A percentile compares a stretch with the other conserved stretches of the same genome.
These are phyloP conservation scores for Vulpes lagopus DNA, from an alignment of 2,113 vertebrate species.

Conservation along the genomic window DNA sequence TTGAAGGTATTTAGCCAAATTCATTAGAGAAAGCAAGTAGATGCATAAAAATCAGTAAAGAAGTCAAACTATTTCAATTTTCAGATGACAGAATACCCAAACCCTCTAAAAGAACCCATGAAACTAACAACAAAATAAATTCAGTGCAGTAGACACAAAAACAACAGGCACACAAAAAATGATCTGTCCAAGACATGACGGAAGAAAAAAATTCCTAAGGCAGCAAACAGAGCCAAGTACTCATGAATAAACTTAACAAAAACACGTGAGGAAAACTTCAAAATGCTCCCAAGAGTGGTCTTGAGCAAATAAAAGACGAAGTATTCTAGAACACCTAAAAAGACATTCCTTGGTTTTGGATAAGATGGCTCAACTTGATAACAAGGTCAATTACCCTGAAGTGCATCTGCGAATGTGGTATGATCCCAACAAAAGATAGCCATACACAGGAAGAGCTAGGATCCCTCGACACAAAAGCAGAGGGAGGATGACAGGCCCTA, in stretches of 20 bases:
- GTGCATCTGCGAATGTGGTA: neutral
- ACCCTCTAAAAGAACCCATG: neutral
- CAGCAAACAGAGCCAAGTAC: neutral
- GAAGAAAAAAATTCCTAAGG: neutral
- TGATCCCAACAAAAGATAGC: neutral
- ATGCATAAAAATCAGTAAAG: neutral
- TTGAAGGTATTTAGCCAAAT: conserved; percentile 2
- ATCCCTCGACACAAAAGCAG: neutral
- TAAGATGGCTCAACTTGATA: neutral
- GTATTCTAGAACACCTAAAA: neutral
- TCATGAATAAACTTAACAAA: neutral
- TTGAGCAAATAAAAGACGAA: neutral
- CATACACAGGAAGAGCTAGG: neutral
- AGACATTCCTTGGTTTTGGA: neutral
- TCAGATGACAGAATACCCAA: neutral
- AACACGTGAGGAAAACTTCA: neutral
- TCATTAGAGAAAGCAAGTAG: neutral
- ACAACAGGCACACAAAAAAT: neutral
- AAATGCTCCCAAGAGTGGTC: neutral
- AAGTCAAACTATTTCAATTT: conserved; percentile 3
- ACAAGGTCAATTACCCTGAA: neutral
- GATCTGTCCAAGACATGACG: neutral
- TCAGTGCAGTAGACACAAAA: neutral
- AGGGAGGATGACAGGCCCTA: neutral
- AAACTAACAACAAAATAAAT: neutral